Percentiles rank a stretch among this genome's conserved stretches.
phyloP scores from a whole-genome alignment of 1,140 invertebrate species.

The Saxidomus purpurata region DNA sequence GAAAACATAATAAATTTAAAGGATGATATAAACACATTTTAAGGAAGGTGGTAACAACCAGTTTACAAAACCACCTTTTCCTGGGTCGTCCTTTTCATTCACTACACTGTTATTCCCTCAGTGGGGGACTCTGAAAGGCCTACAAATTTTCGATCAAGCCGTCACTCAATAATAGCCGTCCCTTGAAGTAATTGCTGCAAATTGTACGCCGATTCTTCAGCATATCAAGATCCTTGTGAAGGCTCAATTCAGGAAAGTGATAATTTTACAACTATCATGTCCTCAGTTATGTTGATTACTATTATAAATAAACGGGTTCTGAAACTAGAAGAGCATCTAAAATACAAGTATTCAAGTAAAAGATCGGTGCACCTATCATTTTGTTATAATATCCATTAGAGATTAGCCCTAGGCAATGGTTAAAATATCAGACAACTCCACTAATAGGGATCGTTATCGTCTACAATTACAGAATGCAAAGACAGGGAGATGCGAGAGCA shows the following conservation, averaged over 20 bases:
- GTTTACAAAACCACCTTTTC: slow-evolving; percentile 37
- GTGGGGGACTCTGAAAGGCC: background rate
- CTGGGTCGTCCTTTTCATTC: background rate
- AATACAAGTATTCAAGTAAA: slow-evolving; percentile 33
- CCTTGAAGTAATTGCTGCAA: slow-evolving; percentile 63
- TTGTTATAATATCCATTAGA: slow-evolving; percentile 64
- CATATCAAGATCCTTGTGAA: slow-evolving; percentile 20
- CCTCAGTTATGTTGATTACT: slow-evolving; percentile 56
- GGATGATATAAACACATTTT: slow-evolving; percentile 47
- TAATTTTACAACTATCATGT: slow-evolving; percentile 56
- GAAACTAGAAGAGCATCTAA: slow-evolving; percentile 60
- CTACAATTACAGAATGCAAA: background rate
- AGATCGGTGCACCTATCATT: slow-evolving; percentile 51
- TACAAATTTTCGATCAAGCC: background rate
- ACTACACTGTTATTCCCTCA: background rate
- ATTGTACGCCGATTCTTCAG: slow-evolving; percentile 29
- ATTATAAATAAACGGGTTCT: slow-evolving; percentile 37
- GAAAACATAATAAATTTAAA: background rate
- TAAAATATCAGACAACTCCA: slow-evolving; percentile 16
- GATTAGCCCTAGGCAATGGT: slow-evolving; percentile 28
- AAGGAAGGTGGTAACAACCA: slow-evolving; percentile 9
- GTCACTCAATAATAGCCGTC: slow-evolving; percentile 39
- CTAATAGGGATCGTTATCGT: slow-evolving; percentile 26
- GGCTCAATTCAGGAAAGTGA: slow-evolving; percentile 47
- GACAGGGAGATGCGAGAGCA: background rate